Conservation (phyloP, 2,888 invertebrate species). For the Cataglyphis cursor region DNA sequence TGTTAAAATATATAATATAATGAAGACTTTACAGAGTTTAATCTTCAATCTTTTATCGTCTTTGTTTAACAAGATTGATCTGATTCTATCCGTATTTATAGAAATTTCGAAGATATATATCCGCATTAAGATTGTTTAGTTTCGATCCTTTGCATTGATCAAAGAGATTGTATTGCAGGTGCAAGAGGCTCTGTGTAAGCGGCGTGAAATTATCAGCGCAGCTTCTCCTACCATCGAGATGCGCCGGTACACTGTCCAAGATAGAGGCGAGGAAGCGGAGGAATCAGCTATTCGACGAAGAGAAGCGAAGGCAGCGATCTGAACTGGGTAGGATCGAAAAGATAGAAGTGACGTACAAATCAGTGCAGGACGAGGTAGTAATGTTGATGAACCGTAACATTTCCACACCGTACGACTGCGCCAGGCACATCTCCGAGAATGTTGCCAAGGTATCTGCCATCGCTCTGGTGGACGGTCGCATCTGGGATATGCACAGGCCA, state of each 20-base stretch:
- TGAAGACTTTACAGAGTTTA: background rate
- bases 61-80: background rate
- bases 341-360: conserved; percentile 94
- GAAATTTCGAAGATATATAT: background rate
- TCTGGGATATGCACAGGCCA: conserved; percentile 98
- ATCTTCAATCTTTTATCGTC: background rate
- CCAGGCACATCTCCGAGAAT: conserved; percentile 86
- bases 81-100: background rate
- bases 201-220: conserved; percentile 66
- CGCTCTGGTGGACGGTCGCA: conserved; percentile 92
- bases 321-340: conserved; percentile 95
- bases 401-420: conserved; percentile 97
- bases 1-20: background rate
- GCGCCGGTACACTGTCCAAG: conserved; percentile 73
- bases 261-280: conserved; percentile 88
- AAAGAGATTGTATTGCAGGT: conserved; percentile 66
- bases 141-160: conserved; percentile 43
- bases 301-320: conserved; percentile 92
- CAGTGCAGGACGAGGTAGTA: conserved; percentile 89
- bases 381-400: conserved; percentile 96
- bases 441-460: conserved; percentile 89
- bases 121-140: background rate
- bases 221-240: conserved; percentile 56
- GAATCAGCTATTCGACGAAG: conserved; percentile 92
- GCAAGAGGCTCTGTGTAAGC: conserved; percentile 67